Base-by-base conservation (phyloP, 2,113 vertebrate genomes). In the Leptobrachium ailaonicum region DNA sequence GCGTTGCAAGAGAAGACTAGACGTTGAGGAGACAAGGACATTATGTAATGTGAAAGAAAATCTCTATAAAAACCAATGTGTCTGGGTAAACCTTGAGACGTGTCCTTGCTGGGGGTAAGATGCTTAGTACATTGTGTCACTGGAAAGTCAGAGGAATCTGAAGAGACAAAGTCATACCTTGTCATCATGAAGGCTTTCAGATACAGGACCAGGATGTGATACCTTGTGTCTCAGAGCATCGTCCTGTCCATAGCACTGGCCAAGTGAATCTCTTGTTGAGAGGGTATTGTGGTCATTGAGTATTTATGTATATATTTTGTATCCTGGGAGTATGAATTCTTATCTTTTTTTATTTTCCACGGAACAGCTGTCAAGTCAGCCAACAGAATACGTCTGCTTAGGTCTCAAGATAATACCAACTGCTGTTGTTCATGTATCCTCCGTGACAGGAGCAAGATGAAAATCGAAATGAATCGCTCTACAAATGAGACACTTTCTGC, bases 401-500 rank as follows among this genome's bases (percentile, higher is more conserved):
- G 86, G 84, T 84, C 83, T 86, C 76, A 66, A 83, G 88, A 86
- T 87, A 84, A 85, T 84, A 83, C 83, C 86, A 82, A 79, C 86
- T 74, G 79, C 86, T 84, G 84, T 9, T 89, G 79, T 82, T 86
- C 83, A 73, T 87, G 86, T 82, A 77, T 85, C 83, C 84, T 83
- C 74, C 13, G 76, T 90, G 87, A 87, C 87, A 87, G 86, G 78
- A 82, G 84, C 87, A 84, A 82, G 84, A 82, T 89, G 86, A 83
- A 79, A 86, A 85, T 83, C 77, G 82, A 89, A 88, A 88, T 87
- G 84, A 87, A 85, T 86, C 13, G 82, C 85, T 83, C 84, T 83
- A 83, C 88, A 83, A 85, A 84, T 87, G 88, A 89, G 88, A 85
- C 83, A 68, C 85, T 83, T 84, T 86, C 82, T 84, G 83, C 86